A percentile compares a stretch with the other conserved stretches of the same genome.
phyloP scores from a whole-genome alignment of 2,888 invertebrate genomes.

The Drosophila meridionalis region DNA sequence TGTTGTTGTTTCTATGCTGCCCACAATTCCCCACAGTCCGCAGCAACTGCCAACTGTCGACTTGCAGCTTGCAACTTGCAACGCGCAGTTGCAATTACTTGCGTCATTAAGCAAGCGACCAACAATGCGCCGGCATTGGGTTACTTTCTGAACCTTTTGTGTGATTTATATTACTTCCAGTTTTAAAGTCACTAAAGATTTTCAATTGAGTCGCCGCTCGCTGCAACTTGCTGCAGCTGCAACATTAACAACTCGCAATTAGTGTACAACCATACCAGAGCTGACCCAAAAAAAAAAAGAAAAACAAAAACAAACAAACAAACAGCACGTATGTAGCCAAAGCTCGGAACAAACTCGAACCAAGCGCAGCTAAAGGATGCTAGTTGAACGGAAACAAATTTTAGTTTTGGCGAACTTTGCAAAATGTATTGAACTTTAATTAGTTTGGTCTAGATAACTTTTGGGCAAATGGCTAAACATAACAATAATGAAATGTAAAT shows the following conservation, averaged over 20 bases:
- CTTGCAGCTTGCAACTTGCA: conserved; percentile 28
- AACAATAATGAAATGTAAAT: conserved; percentile 1
- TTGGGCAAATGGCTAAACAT: background rate
- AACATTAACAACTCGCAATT: conserved; percentile 59
- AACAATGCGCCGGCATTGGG: conserved; percentile 44
- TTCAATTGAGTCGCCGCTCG: conserved; percentile 56
- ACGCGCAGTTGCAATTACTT: conserved; percentile 66
- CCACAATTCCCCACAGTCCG: conserved; percentile 35
- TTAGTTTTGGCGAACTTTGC: conserved; percentile 5
- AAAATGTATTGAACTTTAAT: conserved; percentile 8
- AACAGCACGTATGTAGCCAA: conserved; percentile 51
- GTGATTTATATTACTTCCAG: conserved; percentile 75
- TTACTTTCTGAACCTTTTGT: conserved; percentile 71
- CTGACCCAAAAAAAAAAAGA: conserved; percentile 36
- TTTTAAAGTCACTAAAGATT: conserved; percentile 70
- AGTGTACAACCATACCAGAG: conserved; percentile 42
- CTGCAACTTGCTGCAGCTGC: conserved; percentile 47
- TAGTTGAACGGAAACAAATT: conserved; percentile 11
- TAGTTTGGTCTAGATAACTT: conserved; percentile 16
- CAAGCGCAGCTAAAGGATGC: conserved; percentile 26
- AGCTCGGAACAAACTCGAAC: conserved; percentile 21
- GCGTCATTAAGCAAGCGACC: conserved; percentile 73
- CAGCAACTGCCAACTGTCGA: conserved; percentile 21
- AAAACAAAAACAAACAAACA: background rate
- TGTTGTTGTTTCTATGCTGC: conserved; percentile 40